These are phyloP conservation scores for Pogonognathellus flavescens DNA, from an alignment of 1,140 invertebrate species.

Conservation along the genomic window DNA sequence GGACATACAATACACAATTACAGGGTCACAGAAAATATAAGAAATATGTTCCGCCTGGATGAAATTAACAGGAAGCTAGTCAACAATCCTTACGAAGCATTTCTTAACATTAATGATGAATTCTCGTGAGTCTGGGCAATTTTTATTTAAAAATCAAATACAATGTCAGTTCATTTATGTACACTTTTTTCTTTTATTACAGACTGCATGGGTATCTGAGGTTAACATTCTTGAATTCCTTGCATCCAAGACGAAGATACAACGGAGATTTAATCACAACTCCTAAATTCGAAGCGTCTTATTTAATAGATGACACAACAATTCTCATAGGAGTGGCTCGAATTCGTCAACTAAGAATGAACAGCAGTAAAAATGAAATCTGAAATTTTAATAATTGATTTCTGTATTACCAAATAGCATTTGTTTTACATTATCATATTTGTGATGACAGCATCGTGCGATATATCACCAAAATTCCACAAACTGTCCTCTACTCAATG, in stretches of 20 bases:
- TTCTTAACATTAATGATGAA: constrained; percentile 1
- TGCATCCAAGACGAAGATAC: neutral
- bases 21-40: neutral
- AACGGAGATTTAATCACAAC: neutral
- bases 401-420: neutral
- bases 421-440: neutral
- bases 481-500: neutral
- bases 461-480: neutral
- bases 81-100: neutral
- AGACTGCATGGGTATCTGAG: neutral
- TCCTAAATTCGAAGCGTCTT: neutral
- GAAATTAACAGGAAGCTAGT: neutral
- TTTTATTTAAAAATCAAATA: neutral
- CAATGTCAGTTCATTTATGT: neutral
- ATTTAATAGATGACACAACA: neutral
- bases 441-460: neutral
- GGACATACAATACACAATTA: neutral
- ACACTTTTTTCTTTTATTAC: neutral
- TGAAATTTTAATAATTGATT: neutral
- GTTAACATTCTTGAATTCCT: neutral
- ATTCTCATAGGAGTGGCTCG: constrained; percentile 4
- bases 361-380: neutral
- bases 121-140: neutral
- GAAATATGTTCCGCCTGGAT: neutral
- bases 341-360: constrained; percentile 28